Evolutionary conservation across 2,797 vertebrate species (phyloP).

Genomic region (Tinamus major): DNA sequence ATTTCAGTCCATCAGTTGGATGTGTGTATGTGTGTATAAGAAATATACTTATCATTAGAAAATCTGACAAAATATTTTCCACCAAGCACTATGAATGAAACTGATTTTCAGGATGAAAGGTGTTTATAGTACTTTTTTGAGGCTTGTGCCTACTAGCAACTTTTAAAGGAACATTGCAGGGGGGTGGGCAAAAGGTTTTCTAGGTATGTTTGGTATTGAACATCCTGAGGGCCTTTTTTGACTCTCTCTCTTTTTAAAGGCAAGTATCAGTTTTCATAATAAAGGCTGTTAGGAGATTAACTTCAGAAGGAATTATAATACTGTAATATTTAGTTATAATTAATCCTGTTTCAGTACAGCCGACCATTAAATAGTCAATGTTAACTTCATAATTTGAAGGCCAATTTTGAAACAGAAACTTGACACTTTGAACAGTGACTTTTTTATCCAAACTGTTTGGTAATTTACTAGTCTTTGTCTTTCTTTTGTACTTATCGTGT

Average conservation of each 20-base stretch:
- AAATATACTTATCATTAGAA: neutral
- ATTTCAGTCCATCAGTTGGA: neutral
- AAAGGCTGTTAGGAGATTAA: slow-evolving; percentile 38
- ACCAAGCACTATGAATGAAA: neutral
- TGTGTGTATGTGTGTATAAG: neutral
- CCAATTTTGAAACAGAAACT: neutral
- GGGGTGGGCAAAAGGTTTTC: neutral
- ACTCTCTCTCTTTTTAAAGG: slow-evolving; percentile 42
- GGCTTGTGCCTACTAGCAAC: neutral
- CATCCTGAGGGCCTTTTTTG: slow-evolving; percentile 46
- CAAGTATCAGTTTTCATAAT: slow-evolving; percentile 49
- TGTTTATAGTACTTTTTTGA: neutral
- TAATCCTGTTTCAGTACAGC: slow-evolving; percentile 37
- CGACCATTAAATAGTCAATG: slow-evolving; percentile 25
- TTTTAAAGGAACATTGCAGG: neutral
- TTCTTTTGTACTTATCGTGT: neutral
- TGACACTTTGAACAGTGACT: neutral
- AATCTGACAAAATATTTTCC: neutral
- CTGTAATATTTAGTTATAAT: slow-evolving; percentile 27
- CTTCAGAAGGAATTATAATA: slow-evolving; percentile 43
- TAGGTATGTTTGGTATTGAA: slow-evolving; percentile 10
- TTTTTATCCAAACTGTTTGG: neutral
- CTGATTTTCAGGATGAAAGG: neutral
- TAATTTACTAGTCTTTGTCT: neutral
- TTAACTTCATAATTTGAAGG: slow-evolving; percentile 2